Percentiles rank a stretch among this genome's conserved stretches.
phyloP scores from a whole-genome alignment of 2,113 vertebrate species.

The Acanthisitta chloris region DNA sequence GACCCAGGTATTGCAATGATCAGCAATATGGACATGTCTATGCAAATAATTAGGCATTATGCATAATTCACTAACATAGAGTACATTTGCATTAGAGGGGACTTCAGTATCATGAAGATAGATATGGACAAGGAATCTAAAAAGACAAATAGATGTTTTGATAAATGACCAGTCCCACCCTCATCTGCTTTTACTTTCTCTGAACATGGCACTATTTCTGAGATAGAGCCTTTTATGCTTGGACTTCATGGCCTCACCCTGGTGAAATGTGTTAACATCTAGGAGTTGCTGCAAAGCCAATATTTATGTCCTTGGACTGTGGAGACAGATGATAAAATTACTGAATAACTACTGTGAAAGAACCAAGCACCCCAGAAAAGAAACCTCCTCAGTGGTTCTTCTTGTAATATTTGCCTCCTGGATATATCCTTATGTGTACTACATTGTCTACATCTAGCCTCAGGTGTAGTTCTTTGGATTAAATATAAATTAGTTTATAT shows the following conservation, averaged over 20 bases:
- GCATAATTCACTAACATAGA: neutral
- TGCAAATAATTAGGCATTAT: neutral
- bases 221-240: neutral
- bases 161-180: neutral
- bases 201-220: neutral
- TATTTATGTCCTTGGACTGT: neutral
- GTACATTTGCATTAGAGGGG: neutral
- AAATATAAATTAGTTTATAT: neutral
- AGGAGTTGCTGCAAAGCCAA: neutral
- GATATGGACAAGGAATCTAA: neutral
- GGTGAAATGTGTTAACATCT: neutral
- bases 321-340: neutral
- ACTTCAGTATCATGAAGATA: neutral
- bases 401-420: neutral
- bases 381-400: neutral
- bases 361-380: neutral
- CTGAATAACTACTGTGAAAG: neutral
- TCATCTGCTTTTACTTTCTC: neutral
- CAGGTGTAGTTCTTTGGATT: neutral
- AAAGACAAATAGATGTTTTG: neutral
- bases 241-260: neutral
- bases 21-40: neutral
- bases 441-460: neutral
- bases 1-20: neutral
- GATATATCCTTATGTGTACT: neutral